A percentile compares a stretch with the other conserved stretches of the same genome.
These are phyloP conservation scores for Xestia rhomboidea DNA, from an alignment of 2,888 invertebrate species.

Conservation along the genomic window DNA sequence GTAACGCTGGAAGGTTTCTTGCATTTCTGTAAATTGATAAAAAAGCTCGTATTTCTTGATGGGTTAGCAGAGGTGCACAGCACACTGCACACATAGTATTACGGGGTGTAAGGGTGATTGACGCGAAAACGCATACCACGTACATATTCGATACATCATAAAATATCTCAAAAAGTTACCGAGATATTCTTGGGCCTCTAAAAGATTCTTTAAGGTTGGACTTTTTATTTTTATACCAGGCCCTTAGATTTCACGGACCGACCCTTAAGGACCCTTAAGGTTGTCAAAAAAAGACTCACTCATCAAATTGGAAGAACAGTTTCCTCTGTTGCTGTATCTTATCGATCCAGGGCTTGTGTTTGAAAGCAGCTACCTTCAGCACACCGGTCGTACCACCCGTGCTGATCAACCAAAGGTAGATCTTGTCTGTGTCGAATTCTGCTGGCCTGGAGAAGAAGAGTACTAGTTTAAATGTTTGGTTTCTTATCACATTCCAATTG, in stretches of 20 bases:
- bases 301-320: slow-evolving; percentile 14
- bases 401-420: slow-evolving; percentile 76
- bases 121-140: no score
- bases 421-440: slow-evolving; percentile 74
- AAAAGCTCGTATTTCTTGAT: not conserved
- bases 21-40: slow-evolving; percentile 25
- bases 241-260: no score
- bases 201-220: no score
- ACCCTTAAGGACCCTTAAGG: no score
- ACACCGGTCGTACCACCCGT: slow-evolving; percentile 83
- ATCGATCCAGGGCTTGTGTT: slow-evolving; percentile 68
- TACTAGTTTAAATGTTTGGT: not conserved
- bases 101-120: no score
- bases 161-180: no score
- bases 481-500: not conserved
- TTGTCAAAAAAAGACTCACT: slow-evolving; percentile 26
- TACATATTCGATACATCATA: no score
- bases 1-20: slow-evolving; percentile 63
- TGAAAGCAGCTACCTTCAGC: slow-evolving; percentile 80
- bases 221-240: no score
- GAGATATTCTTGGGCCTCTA: no score
- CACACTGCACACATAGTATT: no score
- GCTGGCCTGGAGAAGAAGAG: slow-evolving; percentile 71
- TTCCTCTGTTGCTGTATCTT: slow-evolving; percentile 58
- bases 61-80: not conserved